Conservation (phyloP, 1,140 invertebrate species). For the Dolichoris vasculosae region DNA sequence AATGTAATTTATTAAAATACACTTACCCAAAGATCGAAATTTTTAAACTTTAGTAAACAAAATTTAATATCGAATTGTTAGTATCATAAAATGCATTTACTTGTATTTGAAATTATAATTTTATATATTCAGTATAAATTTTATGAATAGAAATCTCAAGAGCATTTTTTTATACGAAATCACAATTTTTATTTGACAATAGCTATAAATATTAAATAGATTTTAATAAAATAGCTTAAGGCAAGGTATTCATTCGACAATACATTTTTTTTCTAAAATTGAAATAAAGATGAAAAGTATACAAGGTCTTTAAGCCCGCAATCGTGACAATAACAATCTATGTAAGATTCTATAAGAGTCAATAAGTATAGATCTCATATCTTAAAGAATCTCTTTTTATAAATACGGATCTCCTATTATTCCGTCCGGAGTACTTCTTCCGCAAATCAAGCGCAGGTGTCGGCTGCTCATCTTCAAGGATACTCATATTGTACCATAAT, state of each 20-base stretch:
- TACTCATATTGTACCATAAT: conserved; percentile 30
- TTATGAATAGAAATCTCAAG: background rate
- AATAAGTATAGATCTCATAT: conserved; percentile 11
- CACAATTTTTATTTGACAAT: background rate
- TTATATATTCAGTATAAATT: background rate
- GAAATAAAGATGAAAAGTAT: background rate
- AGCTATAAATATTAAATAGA: background rate
- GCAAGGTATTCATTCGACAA: background rate
- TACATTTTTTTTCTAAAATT: background rate
- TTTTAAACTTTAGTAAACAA: too few species aligned
- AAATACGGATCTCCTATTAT: background rate
- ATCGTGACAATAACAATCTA: background rate
- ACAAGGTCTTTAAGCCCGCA: background rate
- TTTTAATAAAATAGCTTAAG: background rate
- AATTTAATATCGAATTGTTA: background rate
- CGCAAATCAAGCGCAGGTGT: conserved; percentile 19
- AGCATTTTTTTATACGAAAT: background rate
- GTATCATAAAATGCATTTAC: background rate
- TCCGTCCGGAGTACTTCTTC: background rate
- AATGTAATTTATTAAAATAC: too few species aligned
- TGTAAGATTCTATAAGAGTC: conserved; percentile 5
- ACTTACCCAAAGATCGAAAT: too few species aligned
- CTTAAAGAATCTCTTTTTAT: conserved; percentile 9
- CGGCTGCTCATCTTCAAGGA: conserved; percentile 28
- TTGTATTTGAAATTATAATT: background rate